Evolutionary conservation across 2,797 vertebrate genomes (phyloP).

Genomic region (Oreonectes daqikongensis): DNA sequence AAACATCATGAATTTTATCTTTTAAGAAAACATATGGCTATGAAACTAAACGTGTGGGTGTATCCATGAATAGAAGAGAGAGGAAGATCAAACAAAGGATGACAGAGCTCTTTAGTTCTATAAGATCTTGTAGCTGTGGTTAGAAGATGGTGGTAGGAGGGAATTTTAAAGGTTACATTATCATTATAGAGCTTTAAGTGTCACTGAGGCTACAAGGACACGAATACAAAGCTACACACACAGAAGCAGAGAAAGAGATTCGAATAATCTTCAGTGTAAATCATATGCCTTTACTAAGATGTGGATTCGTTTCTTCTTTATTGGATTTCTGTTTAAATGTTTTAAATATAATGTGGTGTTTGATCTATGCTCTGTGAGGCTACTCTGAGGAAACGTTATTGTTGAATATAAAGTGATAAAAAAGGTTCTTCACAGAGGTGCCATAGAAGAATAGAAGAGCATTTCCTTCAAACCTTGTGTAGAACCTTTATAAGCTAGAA

Average conservation of each 20-base stretch:
- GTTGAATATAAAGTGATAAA: no score
- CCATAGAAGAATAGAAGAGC: no score
- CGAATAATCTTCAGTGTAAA: background rate
- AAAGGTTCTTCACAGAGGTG: no score
- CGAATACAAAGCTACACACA: background rate
- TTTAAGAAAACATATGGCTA: background rate
- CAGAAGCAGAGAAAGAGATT: background rate
- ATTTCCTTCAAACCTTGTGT: no score
- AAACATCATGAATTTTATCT: background rate
- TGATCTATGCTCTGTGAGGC: no score
- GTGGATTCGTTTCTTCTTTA: background rate
- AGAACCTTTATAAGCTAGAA: no score
- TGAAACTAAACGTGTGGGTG: no score
- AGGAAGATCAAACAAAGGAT: background rate
- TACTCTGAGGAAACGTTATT: no score
- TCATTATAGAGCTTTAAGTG: constrained; percentile 15
- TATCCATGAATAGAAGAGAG: background rate
- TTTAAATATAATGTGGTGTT: no score
- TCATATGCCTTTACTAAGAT: background rate
- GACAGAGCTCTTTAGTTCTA: background rate
- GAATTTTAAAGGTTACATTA: constrained; percentile 37
- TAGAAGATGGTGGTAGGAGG: background rate
- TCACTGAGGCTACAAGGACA: background rate
- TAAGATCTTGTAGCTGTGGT: background rate
- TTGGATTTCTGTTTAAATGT: background rate